A percentile compares a stretch with the other conserved stretches of the same genome.
These are phyloP conservation scores for Rhinichthys osculus DNA, from an alignment of 2,797 vertebrate genomes.

Conservation along the genomic window DNA sequence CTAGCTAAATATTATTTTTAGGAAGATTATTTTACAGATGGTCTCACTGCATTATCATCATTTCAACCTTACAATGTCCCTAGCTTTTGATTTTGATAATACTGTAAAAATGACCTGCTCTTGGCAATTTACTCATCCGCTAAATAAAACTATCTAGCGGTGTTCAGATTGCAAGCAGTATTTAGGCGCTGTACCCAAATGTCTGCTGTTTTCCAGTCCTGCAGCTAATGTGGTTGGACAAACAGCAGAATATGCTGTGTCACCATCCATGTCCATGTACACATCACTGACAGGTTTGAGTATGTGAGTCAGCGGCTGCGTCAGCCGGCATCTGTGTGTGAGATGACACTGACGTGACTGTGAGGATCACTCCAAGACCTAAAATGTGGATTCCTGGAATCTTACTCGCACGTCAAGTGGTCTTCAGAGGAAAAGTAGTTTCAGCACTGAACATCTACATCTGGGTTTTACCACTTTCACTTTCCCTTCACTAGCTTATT, in stretches of 20 bases:
- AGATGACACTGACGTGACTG: conserved; percentile 29
- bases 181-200: neutral
- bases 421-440: neutral
- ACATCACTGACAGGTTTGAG: conserved; percentile 32
- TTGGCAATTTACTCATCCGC: neutral
- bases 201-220: neutral
- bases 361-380: conserved; percentile 1
- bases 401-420: neutral
- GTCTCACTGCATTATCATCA: neutral
- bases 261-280: neutral
- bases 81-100: conserved; percentile 10
- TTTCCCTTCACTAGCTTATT: too few relatives aligned
- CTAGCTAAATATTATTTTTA: conserved; percentile 29
- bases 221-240: conserved; percentile 7
- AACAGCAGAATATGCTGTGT: conserved; percentile 26
- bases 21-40: conserved; percentile 29
- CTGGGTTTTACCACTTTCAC: neutral
- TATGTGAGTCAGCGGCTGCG: conserved; percentile 27
- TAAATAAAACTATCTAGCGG: neutral
- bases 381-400: conserved; percentile 36
- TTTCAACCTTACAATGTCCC: neutral
- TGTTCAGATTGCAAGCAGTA: neutral
- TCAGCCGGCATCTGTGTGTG: conserved; percentile 30
- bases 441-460: neutral
- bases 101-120: conserved; percentile 23